These are phyloP conservation scores for Coregonus ussuriensis DNA, from an alignment of 2,797 vertebrate species.

Conservation along the genomic window DNA sequence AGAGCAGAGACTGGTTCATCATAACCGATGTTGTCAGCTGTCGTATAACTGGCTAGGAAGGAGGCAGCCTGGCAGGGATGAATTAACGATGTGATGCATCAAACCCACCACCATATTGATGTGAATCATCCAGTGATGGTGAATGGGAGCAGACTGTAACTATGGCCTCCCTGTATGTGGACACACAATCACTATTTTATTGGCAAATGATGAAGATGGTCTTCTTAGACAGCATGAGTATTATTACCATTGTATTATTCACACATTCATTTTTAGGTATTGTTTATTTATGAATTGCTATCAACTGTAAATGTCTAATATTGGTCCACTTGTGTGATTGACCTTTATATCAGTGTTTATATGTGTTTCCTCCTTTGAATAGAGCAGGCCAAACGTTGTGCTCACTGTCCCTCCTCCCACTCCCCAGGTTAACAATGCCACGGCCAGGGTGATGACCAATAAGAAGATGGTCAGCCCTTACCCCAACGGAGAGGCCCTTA, in stretches of 20 bases:
- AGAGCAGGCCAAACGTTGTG: background rate
- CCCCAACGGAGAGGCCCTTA: conserved; percentile 89
- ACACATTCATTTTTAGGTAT: background rate
- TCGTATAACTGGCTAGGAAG: background rate
- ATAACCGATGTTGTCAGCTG: conserved; percentile 5
- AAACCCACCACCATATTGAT: conserved; percentile 1
- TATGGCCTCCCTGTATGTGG: background rate
- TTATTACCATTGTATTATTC: background rate
- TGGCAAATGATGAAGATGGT: background rate
- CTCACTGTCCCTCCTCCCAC: conserved; percentile 24
- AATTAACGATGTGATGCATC: background rate
- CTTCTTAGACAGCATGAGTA: background rate
- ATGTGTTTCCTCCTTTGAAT: conserved; percentile 14
- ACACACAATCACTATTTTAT: background rate
- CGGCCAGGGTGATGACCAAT: conserved; percentile 97
- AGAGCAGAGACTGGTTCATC: background rate
- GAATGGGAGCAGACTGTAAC: conserved; percentile 9
- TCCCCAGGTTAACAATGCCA: conserved; percentile 93
- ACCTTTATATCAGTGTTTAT: conserved; percentile 2
- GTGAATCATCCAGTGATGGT: background rate
- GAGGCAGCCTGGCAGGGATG: background rate
- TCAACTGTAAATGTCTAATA: background rate
- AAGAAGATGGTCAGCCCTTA: conserved; percentile 98
- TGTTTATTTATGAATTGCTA: background rate
- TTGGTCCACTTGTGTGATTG: background rate